These are phyloP conservation scores for Micromesistius poutassou DNA, from an alignment of 2,797 vertebrate genomes.

Conservation along the genomic window DNA sequence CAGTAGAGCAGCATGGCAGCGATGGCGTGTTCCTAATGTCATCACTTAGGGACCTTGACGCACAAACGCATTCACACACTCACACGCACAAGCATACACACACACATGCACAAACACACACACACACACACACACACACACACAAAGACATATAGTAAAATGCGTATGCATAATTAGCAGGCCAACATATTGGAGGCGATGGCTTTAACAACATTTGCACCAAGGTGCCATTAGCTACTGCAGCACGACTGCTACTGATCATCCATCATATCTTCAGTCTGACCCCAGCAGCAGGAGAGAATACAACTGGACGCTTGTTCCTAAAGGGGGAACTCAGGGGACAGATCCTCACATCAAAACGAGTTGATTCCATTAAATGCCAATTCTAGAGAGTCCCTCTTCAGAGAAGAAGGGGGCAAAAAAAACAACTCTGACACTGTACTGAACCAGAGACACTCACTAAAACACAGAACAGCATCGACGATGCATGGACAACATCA, in stretches of 20 bases:
- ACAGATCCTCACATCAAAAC: background rate
- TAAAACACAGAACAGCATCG: background rate
- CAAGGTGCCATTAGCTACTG: background rate
- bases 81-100: background rate
- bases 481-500: background rate
- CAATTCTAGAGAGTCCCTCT: background rate
- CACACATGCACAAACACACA: background rate
- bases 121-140: background rate
- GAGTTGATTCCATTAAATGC: background rate
- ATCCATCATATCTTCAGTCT: background rate
- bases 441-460: background rate
- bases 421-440: background rate
- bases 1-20: slow-evolving; percentile 12
- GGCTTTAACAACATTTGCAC: background rate
- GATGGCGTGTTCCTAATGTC: slow-evolving; percentile 20
- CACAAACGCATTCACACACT: background rate
- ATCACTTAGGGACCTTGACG: slow-evolving; percentile 19
- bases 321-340: background rate
- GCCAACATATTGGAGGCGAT: background rate
- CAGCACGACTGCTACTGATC: background rate
- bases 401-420: background rate
- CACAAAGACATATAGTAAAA: background rate
- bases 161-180: background rate
- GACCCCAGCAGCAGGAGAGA: background rate
- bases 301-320: background rate